These are phyloP conservation scores for Chymomyza procnemis DNA, from an alignment of 2,888 invertebrate genomes.

Conservation along the genomic window DNA sequence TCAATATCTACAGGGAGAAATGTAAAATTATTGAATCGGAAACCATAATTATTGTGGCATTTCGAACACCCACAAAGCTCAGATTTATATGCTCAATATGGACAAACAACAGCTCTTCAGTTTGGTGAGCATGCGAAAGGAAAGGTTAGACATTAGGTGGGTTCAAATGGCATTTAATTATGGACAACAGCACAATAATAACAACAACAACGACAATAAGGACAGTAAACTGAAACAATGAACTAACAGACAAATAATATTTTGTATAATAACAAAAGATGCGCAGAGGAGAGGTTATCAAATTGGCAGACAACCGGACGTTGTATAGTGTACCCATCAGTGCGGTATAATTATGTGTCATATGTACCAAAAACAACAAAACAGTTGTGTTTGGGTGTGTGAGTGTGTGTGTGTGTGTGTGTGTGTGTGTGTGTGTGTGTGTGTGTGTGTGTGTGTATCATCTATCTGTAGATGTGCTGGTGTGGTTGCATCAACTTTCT, in stretches of 20 bases:
- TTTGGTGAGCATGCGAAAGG: not conserved
- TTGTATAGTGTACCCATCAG: not conserved
- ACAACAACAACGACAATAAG: slow-evolving; percentile 14
- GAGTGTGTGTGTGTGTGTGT: no score
- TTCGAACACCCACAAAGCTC: slow-evolving; percentile 26
- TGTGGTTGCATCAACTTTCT: slow-evolving; percentile 26
- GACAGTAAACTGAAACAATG: slow-evolving; percentile 17
- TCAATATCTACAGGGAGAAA: slow-evolving; percentile 20
- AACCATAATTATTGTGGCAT: slow-evolving; percentile 51
- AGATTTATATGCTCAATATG: slow-evolving; percentile 59
- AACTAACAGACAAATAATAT: slow-evolving; percentile 39
- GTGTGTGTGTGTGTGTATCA: no score
- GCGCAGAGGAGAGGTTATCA: slow-evolving; percentile 7
- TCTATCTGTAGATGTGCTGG: no score
- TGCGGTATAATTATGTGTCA: slow-evolving; percentile 46
- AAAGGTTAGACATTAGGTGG: not conserved
- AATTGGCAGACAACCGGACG: not conserved
- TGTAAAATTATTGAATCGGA: slow-evolving; percentile 47
- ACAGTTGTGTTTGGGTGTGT: no score
- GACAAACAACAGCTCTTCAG: slow-evolving; percentile 36
- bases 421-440: no score
- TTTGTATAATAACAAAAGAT: slow-evolving; percentile 52
- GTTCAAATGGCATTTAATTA: slow-evolving; percentile 55
- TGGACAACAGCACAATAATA: slow-evolving; percentile 26
- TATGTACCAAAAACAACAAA: slow-evolving; percentile 62